Percentiles rank a stretch among this genome's conserved stretches.
phyloP scores from a whole-genome alignment of 2,888 invertebrate genomes.

The Hanleya hanleyi region DNA sequence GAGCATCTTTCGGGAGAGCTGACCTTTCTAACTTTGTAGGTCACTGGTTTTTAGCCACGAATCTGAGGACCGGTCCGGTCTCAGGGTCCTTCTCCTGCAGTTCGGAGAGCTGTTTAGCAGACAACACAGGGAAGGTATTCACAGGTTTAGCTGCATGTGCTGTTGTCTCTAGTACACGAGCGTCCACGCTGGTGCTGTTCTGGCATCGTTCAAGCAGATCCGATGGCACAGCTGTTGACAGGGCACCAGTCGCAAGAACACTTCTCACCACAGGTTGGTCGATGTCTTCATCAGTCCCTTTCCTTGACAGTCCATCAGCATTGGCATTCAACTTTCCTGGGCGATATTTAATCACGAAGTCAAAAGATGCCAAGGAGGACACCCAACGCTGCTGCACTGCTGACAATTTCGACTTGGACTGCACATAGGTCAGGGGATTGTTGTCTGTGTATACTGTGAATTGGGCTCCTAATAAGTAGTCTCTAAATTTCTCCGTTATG shows the following conservation, averaged over 20 bases:
- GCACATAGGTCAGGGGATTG: slow-evolving; percentile 21
- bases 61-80: background rate
- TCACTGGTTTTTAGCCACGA: background rate
- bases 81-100: background rate
- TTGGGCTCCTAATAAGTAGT: slow-evolving; percentile 25
- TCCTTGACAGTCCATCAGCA: slow-evolving; percentile 28
- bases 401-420: slow-evolving; percentile 17
- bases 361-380: slow-evolving; percentile 17
- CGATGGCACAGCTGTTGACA: background rate
- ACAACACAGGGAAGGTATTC: background rate
- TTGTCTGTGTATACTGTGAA: slow-evolving; percentile 30
- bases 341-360: slow-evolving; percentile 21
- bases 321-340: slow-evolving; percentile 19
- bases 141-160: background rate
- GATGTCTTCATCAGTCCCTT: no score
- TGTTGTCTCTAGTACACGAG: background rate
- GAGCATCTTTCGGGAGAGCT: background rate
- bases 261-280: no score
- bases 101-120: background rate
- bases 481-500: slow-evolving; percentile 29
- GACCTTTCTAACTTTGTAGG: background rate
- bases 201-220: no score
- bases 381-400: slow-evolving; percentile 34
- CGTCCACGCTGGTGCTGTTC: background rate
- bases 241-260: background rate